phyloP scores from a whole-genome alignment of 2,797 vertebrate species.

The Furcifer pardalis region DNA sequence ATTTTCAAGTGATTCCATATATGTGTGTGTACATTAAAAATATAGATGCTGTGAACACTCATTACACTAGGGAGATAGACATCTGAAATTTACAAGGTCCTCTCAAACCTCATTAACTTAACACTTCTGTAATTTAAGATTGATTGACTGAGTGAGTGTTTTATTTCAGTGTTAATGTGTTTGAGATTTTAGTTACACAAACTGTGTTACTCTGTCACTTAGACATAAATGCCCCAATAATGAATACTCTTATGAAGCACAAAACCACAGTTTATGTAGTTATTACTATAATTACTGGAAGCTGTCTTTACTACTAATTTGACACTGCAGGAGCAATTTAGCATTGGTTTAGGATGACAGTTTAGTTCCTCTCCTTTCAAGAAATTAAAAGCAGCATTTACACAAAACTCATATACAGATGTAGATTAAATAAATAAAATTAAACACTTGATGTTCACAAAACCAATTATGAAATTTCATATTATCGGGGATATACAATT shows the following conservation, averaged over 20 bases:
- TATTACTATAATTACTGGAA: background rate
- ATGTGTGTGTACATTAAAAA: background rate
- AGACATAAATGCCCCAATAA: background rate
- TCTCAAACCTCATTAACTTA: background rate
- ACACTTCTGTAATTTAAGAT: background rate
- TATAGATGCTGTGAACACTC: background rate
- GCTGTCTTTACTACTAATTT: background rate
- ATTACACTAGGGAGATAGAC: background rate
- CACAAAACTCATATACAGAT: background rate
- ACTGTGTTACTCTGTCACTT: background rate
- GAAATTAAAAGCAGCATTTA: background rate
- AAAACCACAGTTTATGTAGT: background rate
- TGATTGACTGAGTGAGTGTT: background rate
- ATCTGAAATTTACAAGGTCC: background rate
- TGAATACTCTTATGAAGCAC: background rate
- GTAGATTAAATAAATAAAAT: background rate
- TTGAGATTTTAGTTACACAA: background rate
- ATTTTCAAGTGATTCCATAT: background rate
- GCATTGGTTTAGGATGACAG: background rate
- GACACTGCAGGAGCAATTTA: background rate
- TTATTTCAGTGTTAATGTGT: background rate
- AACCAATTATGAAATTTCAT: background rate
- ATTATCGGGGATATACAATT: background rate
- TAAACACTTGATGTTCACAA: no score
- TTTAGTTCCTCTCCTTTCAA: background rate